These are phyloP conservation scores for Ceuthmochares aereus DNA, from an alignment of 2,113 vertebrate species.

Conservation along the genomic window DNA sequence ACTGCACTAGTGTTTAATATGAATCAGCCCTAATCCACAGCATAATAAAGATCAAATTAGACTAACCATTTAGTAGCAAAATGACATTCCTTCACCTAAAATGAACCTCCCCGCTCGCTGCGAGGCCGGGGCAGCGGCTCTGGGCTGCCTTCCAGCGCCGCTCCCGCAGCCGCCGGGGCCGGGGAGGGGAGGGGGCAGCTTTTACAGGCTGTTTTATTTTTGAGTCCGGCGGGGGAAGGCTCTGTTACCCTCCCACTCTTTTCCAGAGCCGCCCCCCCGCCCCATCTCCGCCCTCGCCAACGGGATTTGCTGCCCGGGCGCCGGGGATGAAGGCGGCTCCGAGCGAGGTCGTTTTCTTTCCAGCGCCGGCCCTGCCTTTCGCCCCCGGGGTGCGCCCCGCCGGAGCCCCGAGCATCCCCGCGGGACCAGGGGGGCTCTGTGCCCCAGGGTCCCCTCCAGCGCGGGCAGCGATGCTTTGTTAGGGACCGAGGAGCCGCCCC, in stretches of 20 bases:
- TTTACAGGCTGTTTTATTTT: neutral
- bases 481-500: neutral
- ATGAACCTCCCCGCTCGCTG: constrained; percentile 11
- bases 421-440: too few relatives aligned
- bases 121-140: neutral
- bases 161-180: neutral
- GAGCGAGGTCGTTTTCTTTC: neutral
- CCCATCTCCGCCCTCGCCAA: neutral
- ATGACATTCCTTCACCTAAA: constrained; percentile 66
- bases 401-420: neutral
- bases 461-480: neutral
- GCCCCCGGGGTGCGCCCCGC: neutral
- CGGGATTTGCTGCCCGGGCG: neutral
- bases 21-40: constrained; percentile 69
- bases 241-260: neutral
- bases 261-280: neutral
- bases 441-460: neutral
- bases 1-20: constrained; percentile 60
- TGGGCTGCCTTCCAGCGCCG: neutral
- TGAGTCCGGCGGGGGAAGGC: neutral
- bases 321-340: neutral
- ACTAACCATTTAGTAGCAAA: constrained; percentile 75
- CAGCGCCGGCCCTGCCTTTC: neutral
- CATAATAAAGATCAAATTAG: constrained; percentile 73
- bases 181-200: neutral